Evolutionary conservation across 2,888 invertebrate genomes (phyloP).

Genomic region (Lithosia quadra): DNA sequence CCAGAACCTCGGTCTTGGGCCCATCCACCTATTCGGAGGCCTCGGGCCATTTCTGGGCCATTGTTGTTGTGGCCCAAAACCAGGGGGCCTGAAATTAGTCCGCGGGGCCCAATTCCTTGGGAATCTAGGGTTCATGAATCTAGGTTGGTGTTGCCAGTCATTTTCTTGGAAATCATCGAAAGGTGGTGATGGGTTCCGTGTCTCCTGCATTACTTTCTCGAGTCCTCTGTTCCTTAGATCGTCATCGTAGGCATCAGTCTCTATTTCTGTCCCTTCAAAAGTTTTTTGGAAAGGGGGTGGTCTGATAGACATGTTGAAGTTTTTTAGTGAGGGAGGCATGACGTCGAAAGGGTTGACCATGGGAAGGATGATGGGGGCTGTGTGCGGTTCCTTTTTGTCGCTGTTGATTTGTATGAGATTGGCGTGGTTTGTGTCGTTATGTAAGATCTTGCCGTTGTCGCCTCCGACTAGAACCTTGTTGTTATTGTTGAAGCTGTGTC

Average conservation of each 20-base stretch:
- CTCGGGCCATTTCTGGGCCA: slow-evolving; percentile 76
- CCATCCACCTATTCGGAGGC: slow-evolving; percentile 73
- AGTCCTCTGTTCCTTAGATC: slow-evolving; percentile 62
- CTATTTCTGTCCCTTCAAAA: slow-evolving; percentile 46
- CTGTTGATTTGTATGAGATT: slow-evolving; percentile 68
- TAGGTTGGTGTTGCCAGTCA: slow-evolving; percentile 60
- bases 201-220: slow-evolving; percentile 44
- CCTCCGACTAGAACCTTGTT: slow-evolving; percentile 82
- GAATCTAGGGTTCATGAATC: slow-evolving; percentile 69
- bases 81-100: slow-evolving; percentile 67
- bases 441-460: slow-evolving; percentile 66
- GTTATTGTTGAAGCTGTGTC: slow-evolving; percentile 79
- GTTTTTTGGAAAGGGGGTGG: slow-evolving; percentile 36
- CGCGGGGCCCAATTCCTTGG: slow-evolving; percentile 79
- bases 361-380: slow-evolving; percentile 63
- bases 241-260: slow-evolving; percentile 68
- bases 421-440: slow-evolving; percentile 58
- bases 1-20: slow-evolving; percentile 82
- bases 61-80: slow-evolving; percentile 58
- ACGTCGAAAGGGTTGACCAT: slow-evolving; percentile 75
- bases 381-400: slow-evolving; percentile 56
- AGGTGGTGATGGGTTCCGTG: slow-evolving; percentile 50
- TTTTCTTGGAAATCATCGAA: slow-evolving; percentile 59
- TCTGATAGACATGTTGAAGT: slow-evolving; percentile 54
- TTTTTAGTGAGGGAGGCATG: slow-evolving; percentile 69